These are phyloP conservation scores for Dynastes hyllus DNA, from an alignment of 2,888 invertebrate species.

Conservation along the genomic window DNA sequence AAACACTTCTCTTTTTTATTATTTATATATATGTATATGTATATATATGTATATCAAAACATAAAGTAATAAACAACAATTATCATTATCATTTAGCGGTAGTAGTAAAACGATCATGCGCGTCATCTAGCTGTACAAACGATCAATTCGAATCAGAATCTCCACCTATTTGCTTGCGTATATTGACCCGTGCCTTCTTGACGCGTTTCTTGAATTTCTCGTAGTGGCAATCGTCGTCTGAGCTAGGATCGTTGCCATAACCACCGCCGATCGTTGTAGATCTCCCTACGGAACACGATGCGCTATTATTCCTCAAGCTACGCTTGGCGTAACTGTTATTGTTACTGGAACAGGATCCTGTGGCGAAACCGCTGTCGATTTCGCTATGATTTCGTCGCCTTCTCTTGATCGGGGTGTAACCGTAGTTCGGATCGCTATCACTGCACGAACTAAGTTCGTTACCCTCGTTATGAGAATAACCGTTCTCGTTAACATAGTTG, in stretches of 20 bases:
- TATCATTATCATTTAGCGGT: conserved; percentile 32
- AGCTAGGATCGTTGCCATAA: conserved; percentile 61
- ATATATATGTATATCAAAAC: conserved; percentile 47
- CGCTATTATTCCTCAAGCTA: conserved; percentile 58
- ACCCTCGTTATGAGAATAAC: conserved; percentile 48
- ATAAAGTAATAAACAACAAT: conserved; percentile 46
- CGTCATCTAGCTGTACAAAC: not conserved
- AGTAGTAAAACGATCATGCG: conserved; percentile 19
- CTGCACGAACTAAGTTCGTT: conserved; percentile 58
- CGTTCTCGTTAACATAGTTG: conserved; percentile 52
- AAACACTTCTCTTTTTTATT: conserved; percentile 38
- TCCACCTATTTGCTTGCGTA: conserved; percentile 77
- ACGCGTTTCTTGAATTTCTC: conserved; percentile 75
- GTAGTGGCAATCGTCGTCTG: conserved; percentile 72
- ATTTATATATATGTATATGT: conserved; percentile 39
- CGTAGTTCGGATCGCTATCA: conserved; percentile 66
- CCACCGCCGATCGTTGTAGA: conserved; percentile 50
- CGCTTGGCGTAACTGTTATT: conserved; percentile 59
- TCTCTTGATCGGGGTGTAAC: conserved; percentile 66
- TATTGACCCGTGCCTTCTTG: conserved; percentile 77
- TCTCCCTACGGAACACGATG: conserved; percentile 60
- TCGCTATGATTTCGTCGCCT: conserved; percentile 62
- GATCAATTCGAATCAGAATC: conserved; percentile 75
- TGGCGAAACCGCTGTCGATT: conserved; percentile 68
- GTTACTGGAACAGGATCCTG: conserved; percentile 62